phyloP scores from a whole-genome alignment of 2,113 vertebrate species.

The Sclerurus mexicanus region DNA sequence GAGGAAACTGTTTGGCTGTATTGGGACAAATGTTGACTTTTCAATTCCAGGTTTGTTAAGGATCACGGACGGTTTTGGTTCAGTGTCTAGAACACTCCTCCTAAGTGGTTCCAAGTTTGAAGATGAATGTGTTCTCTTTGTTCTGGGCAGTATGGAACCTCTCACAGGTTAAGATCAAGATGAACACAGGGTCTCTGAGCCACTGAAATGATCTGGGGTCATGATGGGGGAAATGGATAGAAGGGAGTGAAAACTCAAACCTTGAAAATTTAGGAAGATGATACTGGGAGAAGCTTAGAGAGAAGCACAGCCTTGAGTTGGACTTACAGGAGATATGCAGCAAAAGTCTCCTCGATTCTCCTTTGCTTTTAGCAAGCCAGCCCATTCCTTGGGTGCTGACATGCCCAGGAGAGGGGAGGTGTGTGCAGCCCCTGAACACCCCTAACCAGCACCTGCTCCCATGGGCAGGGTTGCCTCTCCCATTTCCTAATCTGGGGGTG shows the following conservation, averaged over 20 bases:
- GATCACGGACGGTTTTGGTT: conserved; percentile 37
- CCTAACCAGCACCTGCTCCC: background rate
- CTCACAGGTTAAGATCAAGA: background rate
- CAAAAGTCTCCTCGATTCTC: background rate
- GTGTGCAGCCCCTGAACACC: background rate
- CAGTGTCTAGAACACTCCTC: conserved; percentile 9
- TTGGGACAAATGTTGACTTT: conserved; percentile 15
- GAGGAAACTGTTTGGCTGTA: background rate
- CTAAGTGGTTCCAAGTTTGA: background rate
- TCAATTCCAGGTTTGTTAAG: conserved; percentile 25
- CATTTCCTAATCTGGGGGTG: background rate
- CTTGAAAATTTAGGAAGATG: background rate
- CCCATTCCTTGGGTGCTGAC: background rate
- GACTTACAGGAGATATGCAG: background rate
- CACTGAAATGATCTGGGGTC: background rate
- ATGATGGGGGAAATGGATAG: background rate
- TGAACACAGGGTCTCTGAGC: background rate
- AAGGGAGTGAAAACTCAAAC: background rate
- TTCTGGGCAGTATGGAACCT: background rate
- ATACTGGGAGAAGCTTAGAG: background rate
- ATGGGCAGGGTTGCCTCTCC: background rate
- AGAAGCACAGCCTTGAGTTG: background rate
- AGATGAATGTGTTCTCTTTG: conserved; percentile 27
- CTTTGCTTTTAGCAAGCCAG: background rate
- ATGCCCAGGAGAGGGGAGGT: background rate